Evolutionary conservation across 1,140 invertebrate genomes (phyloP).

Genomic region (Oscheius sp.): DNA sequence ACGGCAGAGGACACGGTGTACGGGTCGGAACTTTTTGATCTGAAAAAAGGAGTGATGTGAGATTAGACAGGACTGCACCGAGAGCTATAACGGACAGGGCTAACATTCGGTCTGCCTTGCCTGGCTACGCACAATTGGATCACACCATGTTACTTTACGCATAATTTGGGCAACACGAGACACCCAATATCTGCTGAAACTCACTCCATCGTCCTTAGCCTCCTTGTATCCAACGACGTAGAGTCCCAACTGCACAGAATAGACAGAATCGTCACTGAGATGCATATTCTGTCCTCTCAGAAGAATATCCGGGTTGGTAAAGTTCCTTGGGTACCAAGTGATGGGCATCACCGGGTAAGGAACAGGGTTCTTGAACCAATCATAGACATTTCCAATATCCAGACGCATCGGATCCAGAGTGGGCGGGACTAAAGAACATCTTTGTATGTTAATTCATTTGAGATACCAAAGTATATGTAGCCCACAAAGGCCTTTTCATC

Average conservation of each 20-base stretch:
- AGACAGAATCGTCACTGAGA: slow-evolving; percentile 54
- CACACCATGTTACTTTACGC: too few relatives aligned
- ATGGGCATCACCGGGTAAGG: slow-evolving; percentile 54
- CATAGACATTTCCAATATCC: slow-evolving; percentile 59
- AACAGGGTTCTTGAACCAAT: slow-evolving; percentile 60
- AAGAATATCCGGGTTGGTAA: slow-evolving; percentile 57
- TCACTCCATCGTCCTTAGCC: slow-evolving; percentile 54
- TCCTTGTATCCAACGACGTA: slow-evolving; percentile 61
- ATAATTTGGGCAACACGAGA: slow-evolving; percentile 19
- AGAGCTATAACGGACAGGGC: too few relatives aligned
- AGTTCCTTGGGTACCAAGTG: slow-evolving; percentile 59
- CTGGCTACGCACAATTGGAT: too few relatives aligned
- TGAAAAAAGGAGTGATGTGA: slow-evolving; percentile 21
- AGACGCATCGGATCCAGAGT: slow-evolving; percentile 57
- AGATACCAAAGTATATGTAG: slow-evolving; percentile 58
- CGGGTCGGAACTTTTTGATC: slow-evolving; percentile 61
- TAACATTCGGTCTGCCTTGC: too few relatives aligned
- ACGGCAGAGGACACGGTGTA: slow-evolving; percentile 54
- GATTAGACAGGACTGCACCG: slow-evolving; percentile 10
- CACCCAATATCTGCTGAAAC: background rate
- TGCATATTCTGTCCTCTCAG: slow-evolving; percentile 20
- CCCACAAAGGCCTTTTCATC: slow-evolving; percentile 60
- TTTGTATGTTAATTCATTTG: background rate
- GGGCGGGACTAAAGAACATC: slow-evolving; percentile 49
- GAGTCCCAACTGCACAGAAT: slow-evolving; percentile 55